These are phyloP conservation scores for Heterohyrax brucei DNA, from an alignment of 2,797 vertebrate genomes.

Conservation along the genomic window DNA sequence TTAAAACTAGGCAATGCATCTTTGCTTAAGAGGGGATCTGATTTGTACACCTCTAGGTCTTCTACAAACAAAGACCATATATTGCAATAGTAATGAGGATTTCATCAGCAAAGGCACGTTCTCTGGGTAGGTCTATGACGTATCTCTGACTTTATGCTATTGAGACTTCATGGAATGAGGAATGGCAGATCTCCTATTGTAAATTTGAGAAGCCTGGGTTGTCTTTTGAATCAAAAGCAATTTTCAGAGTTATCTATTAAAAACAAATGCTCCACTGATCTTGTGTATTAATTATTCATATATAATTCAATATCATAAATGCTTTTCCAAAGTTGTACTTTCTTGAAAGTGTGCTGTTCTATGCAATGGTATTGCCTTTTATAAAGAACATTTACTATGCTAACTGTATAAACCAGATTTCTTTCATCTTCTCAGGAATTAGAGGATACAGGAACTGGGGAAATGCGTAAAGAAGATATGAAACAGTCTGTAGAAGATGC, in stretches of 20 bases:
- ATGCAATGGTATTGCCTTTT: not conserved
- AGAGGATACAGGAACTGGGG: not conserved
- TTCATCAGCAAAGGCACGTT: not conserved
- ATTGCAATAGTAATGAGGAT: not conserved
- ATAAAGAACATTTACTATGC: not conserved
- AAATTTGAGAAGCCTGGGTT: not conserved
- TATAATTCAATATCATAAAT: conserved; percentile 22
- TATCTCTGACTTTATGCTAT: not conserved
- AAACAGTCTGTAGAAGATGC: not conserved
- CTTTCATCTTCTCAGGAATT: not conserved
- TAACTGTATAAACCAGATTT: not conserved
- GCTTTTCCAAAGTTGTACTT: not conserved
- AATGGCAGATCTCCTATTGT: not conserved
- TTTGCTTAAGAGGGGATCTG: not conserved
- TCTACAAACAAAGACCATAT: not conserved
- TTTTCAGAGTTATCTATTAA: conserved; percentile 14
- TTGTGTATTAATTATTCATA: not conserved
- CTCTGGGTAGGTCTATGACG: not conserved
- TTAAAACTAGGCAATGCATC: not conserved
- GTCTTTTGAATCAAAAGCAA: conserved; percentile 12
- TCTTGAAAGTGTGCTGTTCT: conserved; percentile 42
- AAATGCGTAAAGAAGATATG: not conserved
- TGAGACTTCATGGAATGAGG: not conserved
- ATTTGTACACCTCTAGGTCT: not conserved
- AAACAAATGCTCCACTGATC: not conserved